Conservation (phyloP, 1,140 invertebrate genomes). For the Aphelinus atriplicis region DNA sequence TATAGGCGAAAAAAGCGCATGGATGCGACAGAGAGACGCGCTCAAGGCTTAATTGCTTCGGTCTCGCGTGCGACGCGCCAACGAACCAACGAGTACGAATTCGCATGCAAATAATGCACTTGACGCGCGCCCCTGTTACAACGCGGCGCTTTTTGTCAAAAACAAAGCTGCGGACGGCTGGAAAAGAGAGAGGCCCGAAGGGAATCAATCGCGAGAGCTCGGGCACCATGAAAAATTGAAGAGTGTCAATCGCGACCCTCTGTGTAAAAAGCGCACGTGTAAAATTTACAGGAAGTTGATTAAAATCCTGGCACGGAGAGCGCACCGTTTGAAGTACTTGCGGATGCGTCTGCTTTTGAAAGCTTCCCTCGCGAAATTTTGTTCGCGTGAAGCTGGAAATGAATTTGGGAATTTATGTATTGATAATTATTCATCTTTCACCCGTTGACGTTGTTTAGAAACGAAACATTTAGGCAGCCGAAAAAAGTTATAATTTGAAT, state of each 20-base stretch:
- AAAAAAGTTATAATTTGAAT: too few species aligned
- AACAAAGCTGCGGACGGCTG: background rate
- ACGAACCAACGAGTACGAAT: conserved; percentile 27
- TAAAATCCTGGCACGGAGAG: conserved; percentile 21
- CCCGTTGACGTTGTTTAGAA: too few species aligned
- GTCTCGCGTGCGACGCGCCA: conserved; percentile 13
- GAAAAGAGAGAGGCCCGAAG: background rate
- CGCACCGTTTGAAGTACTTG: background rate
- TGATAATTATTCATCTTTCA: too few species aligned
- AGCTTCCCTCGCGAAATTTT: background rate
- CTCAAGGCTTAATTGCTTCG: conserved; percentile 26
- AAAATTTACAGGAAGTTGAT: conserved; percentile 35
- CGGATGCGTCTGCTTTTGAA: background rate
- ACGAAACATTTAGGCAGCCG: too few species aligned
- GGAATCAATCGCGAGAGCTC: conserved; percentile 31
- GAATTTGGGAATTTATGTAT: too few species aligned
- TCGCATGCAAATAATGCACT: conserved; percentile 41
- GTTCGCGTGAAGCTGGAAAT: too few species aligned
- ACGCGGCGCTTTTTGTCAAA: conserved; percentile 10
- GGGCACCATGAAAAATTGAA: conserved; percentile 29
- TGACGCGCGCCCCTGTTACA: conserved; percentile 12
- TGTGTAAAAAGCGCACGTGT: conserved; percentile 11
- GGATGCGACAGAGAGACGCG: conserved; percentile 5
- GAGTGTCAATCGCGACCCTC: conserved; percentile 31
- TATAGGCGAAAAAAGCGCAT: conserved; percentile 20